Base-by-base conservation (phyloP, 2,888 invertebrate genomes). In the Acrobeloides nanus region DNA sequence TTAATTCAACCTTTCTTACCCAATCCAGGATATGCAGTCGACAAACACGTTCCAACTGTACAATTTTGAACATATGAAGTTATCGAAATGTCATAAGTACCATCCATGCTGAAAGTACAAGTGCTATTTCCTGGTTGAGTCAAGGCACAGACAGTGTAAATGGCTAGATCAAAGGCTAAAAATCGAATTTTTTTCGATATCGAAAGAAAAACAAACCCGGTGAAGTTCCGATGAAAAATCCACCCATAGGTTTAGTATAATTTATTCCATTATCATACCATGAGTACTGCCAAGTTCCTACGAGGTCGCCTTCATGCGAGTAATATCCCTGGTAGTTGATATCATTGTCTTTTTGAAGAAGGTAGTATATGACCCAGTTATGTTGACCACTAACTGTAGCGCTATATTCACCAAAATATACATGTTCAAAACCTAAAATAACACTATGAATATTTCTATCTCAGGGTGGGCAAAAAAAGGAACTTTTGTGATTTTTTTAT, bases 391-490 rank as follows among this genome's bases (percentile, higher is more conserved):
- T 68, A 12, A 62, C 48, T 7, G 47, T 53, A 10, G 33, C 50
- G 2, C 54, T 47, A 31, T 55, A 57, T 43, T 72, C 72, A n/a
- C 72, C 72, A 31, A 59, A 58, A 58, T 67, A 72, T 32, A 72
- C 72, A 52, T 72, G 72, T 50, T 72, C 72, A 54, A 60, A 72
- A 7, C 72, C 67, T n/a, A 43, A 46, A n/a, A n/a, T n/a, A n/a
- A n/a, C n/a, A n/a, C n/a, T n/a, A n/a, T n/a, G n/a, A n/a, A n/a
- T n/a, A n/a, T n/a, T n/a, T n/a, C n/a, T n/a, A n/a, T n/a, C n/a
- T n/a, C n/a, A n/a, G n/a, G n/a, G n/a, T n/a, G n/a, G n/a, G n/a
- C n/a, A n/a, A n/a, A n/a, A n/a, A n/a, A n/a, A n/a, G n/a, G n/a
- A n/a, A n/a, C n/a, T n/a, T n/a, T n/a, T n/a, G n/a, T n/a, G n/a